These are phyloP conservation scores for Scalopus aquaticus DNA, from an alignment of 2,113 vertebrate species.

Conservation along the genomic window DNA sequence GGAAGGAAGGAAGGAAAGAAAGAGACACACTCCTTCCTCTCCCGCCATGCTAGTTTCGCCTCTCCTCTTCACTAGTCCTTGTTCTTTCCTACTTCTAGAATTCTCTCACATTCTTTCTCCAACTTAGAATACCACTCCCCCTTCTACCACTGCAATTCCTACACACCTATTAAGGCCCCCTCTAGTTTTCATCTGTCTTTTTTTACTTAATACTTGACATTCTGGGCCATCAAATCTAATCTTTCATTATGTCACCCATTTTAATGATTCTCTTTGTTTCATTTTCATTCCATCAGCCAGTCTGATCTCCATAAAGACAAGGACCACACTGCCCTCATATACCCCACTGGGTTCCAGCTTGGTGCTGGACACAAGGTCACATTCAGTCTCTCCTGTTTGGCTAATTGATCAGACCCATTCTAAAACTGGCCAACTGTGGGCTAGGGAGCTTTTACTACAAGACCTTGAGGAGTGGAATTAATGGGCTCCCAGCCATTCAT, in stretches of 20 bases:
- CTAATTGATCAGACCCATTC: neutral
- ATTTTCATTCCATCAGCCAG: neutral
- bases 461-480: neutral
- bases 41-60: rapidly evolving
- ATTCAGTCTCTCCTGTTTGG: neutral
- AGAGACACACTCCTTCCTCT: too few relatives aligned
- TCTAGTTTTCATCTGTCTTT: neutral
- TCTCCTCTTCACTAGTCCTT: neutral
- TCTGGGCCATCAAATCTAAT: neutral
- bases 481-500: neutral
- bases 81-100: neutral
- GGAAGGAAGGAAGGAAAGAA: too few relatives aligned
- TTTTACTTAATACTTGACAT: neutral
- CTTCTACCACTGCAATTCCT: neutral
- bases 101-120: neutral
- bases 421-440: neutral
- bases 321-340: neutral
- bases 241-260: neutral
- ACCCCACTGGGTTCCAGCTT: too few relatives aligned
- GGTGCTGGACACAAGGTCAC: neutral
- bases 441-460: neutral
- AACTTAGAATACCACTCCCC: neutral
- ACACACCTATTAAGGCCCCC: neutral
- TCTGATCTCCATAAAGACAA: neutral
- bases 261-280: neutral